Evolutionary conservation across 2,888 invertebrate genomes (phyloP).

Genomic region (Troides oblongomaculatus): DNA sequence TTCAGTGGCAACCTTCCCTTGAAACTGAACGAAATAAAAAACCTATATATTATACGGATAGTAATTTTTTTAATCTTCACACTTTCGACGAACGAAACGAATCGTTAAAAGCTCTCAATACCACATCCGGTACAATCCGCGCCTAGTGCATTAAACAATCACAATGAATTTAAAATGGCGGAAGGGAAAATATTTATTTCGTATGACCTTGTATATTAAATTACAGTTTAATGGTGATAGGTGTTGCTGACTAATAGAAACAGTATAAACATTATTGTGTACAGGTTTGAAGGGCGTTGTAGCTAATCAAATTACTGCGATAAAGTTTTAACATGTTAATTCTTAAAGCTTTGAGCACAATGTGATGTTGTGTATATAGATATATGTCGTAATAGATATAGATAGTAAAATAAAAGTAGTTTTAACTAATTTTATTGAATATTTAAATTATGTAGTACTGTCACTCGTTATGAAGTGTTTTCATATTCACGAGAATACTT

Average conservation of each 20-base stretch:
- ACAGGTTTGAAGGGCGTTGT: too few species aligned
- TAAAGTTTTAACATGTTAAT: too few species aligned
- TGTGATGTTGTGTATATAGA: too few species aligned
- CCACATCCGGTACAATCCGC: neutral
- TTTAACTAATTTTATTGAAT: neutral
- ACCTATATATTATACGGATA: slow-evolving; percentile 31
- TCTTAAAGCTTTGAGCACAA: too few species aligned
- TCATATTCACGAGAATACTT: neutral
- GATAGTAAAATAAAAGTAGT: too few species aligned
- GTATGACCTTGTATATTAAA: slow-evolving; percentile 12
- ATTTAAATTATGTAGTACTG: neutral
- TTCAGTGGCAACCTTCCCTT: slow-evolving; percentile 58
- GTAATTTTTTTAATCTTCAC: slow-evolving; percentile 26
- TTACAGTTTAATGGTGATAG: neutral
- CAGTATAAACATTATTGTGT: neutral
- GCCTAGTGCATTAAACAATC: neutral
- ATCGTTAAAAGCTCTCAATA: neutral
- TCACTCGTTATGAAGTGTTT: neutral
- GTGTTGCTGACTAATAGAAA: slow-evolving; percentile 13
- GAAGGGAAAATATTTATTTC: slow-evolving; percentile 23
- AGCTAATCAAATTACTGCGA: too few species aligned
- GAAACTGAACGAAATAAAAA: slow-evolving; percentile 43
- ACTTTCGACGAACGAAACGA: slow-evolving; percentile 2
- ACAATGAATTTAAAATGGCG: slow-evolving; percentile 17
- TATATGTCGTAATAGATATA: too few species aligned